Percentiles rank a stretch among this genome's conserved stretches.
phyloP scores from a whole-genome alignment of 1,140 invertebrate genomes.

The Megalopta genalis region DNA sequence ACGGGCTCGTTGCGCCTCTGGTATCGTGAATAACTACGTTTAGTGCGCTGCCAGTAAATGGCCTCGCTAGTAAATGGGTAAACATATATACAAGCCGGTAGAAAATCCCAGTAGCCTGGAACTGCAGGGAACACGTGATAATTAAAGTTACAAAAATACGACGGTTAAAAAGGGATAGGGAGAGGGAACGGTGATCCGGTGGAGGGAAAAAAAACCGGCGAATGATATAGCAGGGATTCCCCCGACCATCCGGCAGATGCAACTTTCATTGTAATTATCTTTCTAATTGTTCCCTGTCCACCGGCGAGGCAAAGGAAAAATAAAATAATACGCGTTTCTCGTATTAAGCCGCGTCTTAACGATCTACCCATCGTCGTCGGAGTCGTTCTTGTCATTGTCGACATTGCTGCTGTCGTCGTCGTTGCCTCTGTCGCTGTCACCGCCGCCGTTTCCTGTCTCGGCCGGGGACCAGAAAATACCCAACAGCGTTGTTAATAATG shows the following conservation, averaged over 20 bases:
- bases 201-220: conserved; percentile 3
- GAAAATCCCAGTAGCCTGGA: conserved; percentile 62
- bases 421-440: too few species aligned
- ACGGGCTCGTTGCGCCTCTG: conserved; percentile 61
- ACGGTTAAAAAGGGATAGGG: conserved; percentile 7
- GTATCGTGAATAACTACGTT: conserved; percentile 68
- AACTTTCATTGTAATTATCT: conserved; percentile 56
- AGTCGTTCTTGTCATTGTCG: too few species aligned
- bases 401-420: too few species aligned
- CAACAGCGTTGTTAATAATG: background rate
- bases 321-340: background rate
- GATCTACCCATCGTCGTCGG: background rate
- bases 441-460: background rate
- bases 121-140: conserved; percentile 62
- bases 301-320: conserved; percentile 8
- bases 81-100: conserved; percentile 17
- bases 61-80: conserved; percentile 50
- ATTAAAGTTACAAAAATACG: conserved; percentile 66
- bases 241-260: conserved; percentile 11
- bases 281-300: conserved; percentile 55
- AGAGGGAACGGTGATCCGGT: background rate
- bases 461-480: background rate
- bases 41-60: conserved; percentile 62
- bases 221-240: conserved; percentile 12
- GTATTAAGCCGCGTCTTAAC: conserved; percentile 20